Base-by-base conservation (phyloP, 2,113 vertebrate species). In the Notothenia rossii region DNA sequence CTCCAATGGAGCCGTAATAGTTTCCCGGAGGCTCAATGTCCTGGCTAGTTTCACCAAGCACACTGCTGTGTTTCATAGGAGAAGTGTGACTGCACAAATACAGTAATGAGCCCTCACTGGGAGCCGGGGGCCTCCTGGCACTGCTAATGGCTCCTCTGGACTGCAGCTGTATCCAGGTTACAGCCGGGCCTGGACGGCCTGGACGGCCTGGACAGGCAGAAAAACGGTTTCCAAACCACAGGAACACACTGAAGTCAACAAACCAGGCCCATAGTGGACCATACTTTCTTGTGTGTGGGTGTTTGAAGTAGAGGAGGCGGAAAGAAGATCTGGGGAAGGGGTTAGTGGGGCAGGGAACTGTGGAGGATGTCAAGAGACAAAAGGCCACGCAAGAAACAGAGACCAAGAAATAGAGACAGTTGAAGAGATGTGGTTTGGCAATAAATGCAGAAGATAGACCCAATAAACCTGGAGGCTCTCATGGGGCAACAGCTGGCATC, bases 81-180 rank as follows among this genome's bases (percentile, higher is more conserved):
- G 84, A 92, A 93, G 88, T 92, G 92, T 89, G 91, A 91, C 91
- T 90, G 89, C 91, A 92, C 91, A 94, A 92, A 93, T 92, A 93
- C 89, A 76, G 81, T 93, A 93, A 94, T 92, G 91, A 93, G 88
- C 88, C 85, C 89, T 92, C 90, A 74, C 85, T 90, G 92, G 91
- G 93, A 91, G 82, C 87, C 22, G 68, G 75, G 75, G 85, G 90
- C 84, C 91, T 91, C 88, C 90, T 89, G 93, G 91, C 88, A 79
- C 84, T 59, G 78, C 88, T 93, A 94, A 93, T 93, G 87, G 91
- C 86, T 92, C 86, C 87, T 93, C 87, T 92, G 90, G 90, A 91
- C 91, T 83, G 79, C 91, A 92, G 92, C 90, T 93, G 91, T 89
- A 91, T 91, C 92, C 92, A 93, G 92, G 91, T 90, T 91, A 92